A percentile compares a stretch with the other conserved stretches of the same genome.
These are phyloP conservation scores for Caenorhabditis latens DNA, from an alignment of 1,140 invertebrate genomes.

Conservation along the genomic window DNA sequence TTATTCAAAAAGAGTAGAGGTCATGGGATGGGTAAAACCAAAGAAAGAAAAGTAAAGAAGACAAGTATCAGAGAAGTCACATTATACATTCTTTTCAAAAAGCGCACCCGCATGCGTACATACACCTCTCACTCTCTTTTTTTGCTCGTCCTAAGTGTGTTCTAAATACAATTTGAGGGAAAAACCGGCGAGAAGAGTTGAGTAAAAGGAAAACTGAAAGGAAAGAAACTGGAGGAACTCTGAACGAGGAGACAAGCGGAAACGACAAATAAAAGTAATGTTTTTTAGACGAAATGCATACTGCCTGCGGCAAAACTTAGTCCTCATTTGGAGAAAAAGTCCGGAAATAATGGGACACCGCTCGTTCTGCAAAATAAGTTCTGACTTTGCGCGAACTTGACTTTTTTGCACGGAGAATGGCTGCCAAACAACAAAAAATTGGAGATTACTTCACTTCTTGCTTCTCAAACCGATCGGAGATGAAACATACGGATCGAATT, in stretches of 20 bases:
- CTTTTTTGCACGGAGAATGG: slow-evolving; percentile 1
- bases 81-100: slow-evolving; percentile 37
- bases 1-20: not conserved
- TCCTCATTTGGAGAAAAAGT: slow-evolving; percentile 34
- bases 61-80: slow-evolving; percentile 41
- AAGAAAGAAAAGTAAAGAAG: slow-evolving; percentile 37
- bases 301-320: slow-evolving; percentile 47
- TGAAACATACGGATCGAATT: slow-evolving; percentile 51
- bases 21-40: not conserved
- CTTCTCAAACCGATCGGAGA: slow-evolving; percentile 46
- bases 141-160: slow-evolving; percentile 41
- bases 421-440: slow-evolving; percentile 35
- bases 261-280: slow-evolving; percentile 55
- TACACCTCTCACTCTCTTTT: slow-evolving; percentile 25
- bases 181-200: not conserved
- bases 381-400: not conserved
- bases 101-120: slow-evolving; percentile 9
- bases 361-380: not conserved
- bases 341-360: slow-evolving; percentile 48
- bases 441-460: slow-evolving; percentile 48
- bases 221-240: slow-evolving; percentile 26
- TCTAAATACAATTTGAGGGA: slow-evolving; percentile 52
- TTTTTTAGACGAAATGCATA: slow-evolving; percentile 53
- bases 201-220: not conserved
- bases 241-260: slow-evolving; percentile 46